These are phyloP conservation scores for Conopomorpha cramerella DNA, from an alignment of 1,140 invertebrate genomes.

Conservation along the genomic window DNA sequence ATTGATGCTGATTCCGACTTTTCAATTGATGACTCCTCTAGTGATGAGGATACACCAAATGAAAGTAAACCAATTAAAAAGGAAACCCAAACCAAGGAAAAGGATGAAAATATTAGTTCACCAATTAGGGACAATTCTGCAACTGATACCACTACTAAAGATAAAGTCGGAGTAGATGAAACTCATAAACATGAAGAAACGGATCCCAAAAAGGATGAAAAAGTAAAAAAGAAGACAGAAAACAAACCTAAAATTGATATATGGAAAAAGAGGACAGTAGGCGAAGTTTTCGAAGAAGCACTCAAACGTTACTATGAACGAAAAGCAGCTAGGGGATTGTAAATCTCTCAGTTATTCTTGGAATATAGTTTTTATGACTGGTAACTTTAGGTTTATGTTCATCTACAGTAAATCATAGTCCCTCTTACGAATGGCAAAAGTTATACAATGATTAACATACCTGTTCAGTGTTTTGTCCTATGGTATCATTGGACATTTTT, in stretches of 20 bases:
- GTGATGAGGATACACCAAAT: slow-evolving; percentile 32
- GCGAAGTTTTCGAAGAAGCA: slow-evolving; percentile 79
- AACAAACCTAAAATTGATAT: slow-evolving; percentile 68
- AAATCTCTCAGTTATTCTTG: no score
- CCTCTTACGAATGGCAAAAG: no score
- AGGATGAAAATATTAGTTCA: slow-evolving; percentile 12
- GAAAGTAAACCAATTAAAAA: slow-evolving; percentile 11
- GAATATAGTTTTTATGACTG: no score
- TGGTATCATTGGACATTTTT: no score
- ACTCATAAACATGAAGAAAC: slow-evolving; percentile 4
- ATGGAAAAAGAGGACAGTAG: slow-evolving; percentile 86
- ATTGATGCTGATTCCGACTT: slow-evolving; percentile 73
- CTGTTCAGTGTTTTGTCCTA: no score
- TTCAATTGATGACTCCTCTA: slow-evolving; percentile 65
- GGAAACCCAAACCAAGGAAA: slow-evolving; percentile 12
- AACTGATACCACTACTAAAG: no score
- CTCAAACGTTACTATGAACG: slow-evolving; percentile 78
- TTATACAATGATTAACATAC: no score
- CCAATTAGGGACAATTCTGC: no score
- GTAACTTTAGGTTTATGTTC: no score
- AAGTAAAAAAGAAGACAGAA: slow-evolving; percentile 8
- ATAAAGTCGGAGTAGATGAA: no score
- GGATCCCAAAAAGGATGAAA: slow-evolving; percentile 5
- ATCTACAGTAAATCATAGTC: no score
- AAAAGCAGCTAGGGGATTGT: slow-evolving; percentile 61